These are phyloP conservation scores for Samia ricini DNA, from an alignment of 1,140 invertebrate species.

Conservation along the genomic window DNA sequence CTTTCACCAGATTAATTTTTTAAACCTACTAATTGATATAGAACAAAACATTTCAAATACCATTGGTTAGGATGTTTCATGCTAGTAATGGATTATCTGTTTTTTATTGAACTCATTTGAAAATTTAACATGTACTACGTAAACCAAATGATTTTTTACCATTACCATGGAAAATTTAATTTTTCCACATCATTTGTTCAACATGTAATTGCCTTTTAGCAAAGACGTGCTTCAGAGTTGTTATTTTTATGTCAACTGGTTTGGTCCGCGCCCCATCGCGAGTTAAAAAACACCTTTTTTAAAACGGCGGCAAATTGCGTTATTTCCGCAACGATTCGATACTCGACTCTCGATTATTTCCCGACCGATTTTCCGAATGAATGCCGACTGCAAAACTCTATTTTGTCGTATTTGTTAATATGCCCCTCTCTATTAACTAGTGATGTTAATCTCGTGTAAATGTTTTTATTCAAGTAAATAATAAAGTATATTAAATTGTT, in stretches of 20 bases:
- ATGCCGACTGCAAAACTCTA: constrained; percentile 30
- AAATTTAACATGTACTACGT: too few species aligned
- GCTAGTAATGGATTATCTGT: too few species aligned
- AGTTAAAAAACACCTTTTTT: constrained; percentile 20
- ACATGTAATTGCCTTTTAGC: neutral
- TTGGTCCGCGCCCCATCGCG: neutral
- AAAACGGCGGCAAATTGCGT: constrained; percentile 43
- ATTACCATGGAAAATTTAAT: neutral
- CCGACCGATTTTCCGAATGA: constrained; percentile 45
- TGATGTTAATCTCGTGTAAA: neutral
- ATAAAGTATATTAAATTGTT: too few species aligned
- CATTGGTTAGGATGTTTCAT: too few species aligned
- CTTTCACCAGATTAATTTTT: too few species aligned
- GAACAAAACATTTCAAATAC: too few species aligned
- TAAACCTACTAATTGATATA: too few species aligned
- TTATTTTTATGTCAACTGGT: neutral
- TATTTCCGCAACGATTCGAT: constrained; percentile 50
- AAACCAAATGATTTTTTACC: too few species aligned
- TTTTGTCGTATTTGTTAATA: constrained; percentile 30
- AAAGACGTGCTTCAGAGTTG: neutral
- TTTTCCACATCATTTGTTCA: neutral
- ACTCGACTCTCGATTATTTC: constrained; percentile 51
- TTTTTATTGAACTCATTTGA: too few species aligned
- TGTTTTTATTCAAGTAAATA: too few species aligned
- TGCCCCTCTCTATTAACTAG: neutral